A percentile compares a stretch with the other conserved stretches of the same genome.
These are phyloP conservation scores for mouse (Mus musculus) DNA, from an alignment of 2,113 vertebrate genomes.

Conservation along the genomic window DNA sequence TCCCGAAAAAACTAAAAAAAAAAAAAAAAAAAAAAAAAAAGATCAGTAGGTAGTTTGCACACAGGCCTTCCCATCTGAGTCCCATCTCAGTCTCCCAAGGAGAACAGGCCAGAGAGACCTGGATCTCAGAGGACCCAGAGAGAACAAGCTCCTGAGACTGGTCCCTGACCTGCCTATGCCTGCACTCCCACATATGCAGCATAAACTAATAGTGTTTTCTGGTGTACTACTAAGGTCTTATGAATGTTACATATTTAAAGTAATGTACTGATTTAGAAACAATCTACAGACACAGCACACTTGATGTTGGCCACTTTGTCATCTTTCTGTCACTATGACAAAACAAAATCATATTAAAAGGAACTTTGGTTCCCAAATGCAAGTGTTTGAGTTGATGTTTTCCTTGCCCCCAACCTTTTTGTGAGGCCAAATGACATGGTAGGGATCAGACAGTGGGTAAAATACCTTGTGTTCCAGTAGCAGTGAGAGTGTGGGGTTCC, in stretches of 20 bases:
- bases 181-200: not conserved
- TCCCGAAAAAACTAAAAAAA: no score
- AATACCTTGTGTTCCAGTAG: not conserved
- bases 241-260: not conserved
- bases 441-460: rapidly evolving
- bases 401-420: no score
- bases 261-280: not conserved
- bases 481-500: not conserved
- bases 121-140: not conserved
- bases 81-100: not conserved
- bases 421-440: not conserved
- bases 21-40: not conserved
- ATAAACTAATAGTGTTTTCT: not conserved
- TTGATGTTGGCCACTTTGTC: not conserved
- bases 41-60: not conserved
- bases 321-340: not conserved
- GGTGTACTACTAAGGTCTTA: not conserved
- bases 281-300: not conserved
- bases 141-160: not conserved
- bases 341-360: not conserved
- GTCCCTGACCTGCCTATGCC: not conserved
- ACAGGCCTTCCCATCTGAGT: not conserved
- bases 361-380: not conserved
- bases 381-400: not conserved
- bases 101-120: no score